Base-by-base conservation (phyloP, 2,888 invertebrate species). In the Cataglyphis albicans region DNA sequence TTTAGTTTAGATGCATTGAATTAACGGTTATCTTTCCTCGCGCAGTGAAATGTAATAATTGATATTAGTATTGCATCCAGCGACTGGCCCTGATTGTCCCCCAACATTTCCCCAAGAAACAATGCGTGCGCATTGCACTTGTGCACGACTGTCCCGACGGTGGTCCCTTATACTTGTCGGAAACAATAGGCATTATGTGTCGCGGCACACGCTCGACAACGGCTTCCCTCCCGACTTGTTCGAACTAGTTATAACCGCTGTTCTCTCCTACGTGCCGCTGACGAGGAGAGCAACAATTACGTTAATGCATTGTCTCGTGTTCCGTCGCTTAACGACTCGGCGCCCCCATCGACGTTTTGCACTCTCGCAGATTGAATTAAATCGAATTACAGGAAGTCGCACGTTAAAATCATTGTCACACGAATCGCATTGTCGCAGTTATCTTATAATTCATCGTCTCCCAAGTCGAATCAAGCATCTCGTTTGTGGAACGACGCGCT, bases 261-360 rank as follows among this genome's bases (percentile, higher is more conserved):
- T 88, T 86, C 48, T 48, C 87, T 52, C 87, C 84, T 75, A 80
- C 81, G 84, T 82, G 80, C 84, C 83, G 84, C 81, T 86, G 89
- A 87, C 86, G 86, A 90, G 87, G 82, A 81, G 84, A 82, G 88
- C 89, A 88, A 90, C 90, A 90, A 90, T 90, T 90, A 90, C 89
- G 88, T 87, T 89, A 90, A 90, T 89, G 90, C 88, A 90, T 90
- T 90, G 90, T 90, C 86, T 85, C 63, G 61, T 82, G 83, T 81
- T 84, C 83, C 89, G 86, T 84, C 84, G 84, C 72, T 70, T 87
- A 85, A 89, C 87, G 82, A 89, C 86, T 85, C 84, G 82, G 83
- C 87, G 87, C 84, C 76, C 76, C 76, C 90, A 90, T 90, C 90
- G 88, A 65, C 88, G 73, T 57, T 63, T 83, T 80, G 48, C 75